Base-by-base conservation (phyloP, 2,113 vertebrate genomes). In the Corydoras maculifer region DNA sequence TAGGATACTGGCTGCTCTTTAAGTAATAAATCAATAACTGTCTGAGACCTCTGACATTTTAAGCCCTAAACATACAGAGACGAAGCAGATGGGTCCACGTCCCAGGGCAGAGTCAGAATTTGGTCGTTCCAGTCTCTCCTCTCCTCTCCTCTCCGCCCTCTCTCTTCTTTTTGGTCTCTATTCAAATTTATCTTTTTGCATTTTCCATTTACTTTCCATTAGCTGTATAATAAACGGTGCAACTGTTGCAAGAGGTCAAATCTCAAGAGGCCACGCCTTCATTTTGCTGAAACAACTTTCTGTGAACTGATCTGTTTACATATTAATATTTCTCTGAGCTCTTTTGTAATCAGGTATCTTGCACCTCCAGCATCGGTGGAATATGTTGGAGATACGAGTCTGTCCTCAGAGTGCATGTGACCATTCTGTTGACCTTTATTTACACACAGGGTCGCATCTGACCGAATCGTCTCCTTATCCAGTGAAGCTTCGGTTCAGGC, bases 11-110 rank as follows among this genome's bases (percentile, higher is more conserved):
- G 35, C 57, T 76, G 6, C 53, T 76, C 72, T 68, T 59, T 57
- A 62, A 76, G 64, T 77, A 68, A 82, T 80, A 82, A 81, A 89
- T 82, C 65, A 81, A 88, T 87, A 79, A 12, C 69, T 81, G 86
- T 85, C 82, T 85, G 83, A 70, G 76, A 86, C 83, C 87, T 84
- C 65, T 84, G 81, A 48, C 80, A 78, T 78, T 72, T 64, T 63
- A 69, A 50, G 49, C 81, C 78, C 66, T 78, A 61, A 43, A 60
- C 73, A 78, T 76, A 83, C 79, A 71, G 81, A 59, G 73, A 63
- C 58, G 1, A 25, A 82, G 65, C 83, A 84, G 84, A 87, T 88
- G 80, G 80, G 67, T 76, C n/a, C 32, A 6, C 18, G 48, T 60
- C 77, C 76, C 62, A 9, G 73, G 77, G 77, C 61, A 68, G 77